Evolutionary conservation across 1,140 invertebrate genomes (phyloP).

Genomic region (Saxidomus purpurata): DNA sequence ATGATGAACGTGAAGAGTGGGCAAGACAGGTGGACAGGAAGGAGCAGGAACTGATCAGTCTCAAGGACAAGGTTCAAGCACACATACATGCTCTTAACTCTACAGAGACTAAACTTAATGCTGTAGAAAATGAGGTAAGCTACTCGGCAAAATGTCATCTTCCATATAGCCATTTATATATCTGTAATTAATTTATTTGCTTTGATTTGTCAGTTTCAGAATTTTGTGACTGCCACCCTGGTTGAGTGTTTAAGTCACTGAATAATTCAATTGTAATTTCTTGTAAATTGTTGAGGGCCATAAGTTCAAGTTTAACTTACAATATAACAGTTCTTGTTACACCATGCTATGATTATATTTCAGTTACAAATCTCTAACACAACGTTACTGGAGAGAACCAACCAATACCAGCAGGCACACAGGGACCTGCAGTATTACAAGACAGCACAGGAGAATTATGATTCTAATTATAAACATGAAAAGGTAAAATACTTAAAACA

Average conservation of each 20-base stretch:
- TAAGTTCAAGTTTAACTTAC: no score
- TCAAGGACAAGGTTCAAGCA: slow-evolving; percentile 75
- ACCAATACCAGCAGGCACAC: slow-evolving; percentile 75
- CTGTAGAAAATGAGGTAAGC: slow-evolving; percentile 83
- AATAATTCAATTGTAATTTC: no score
- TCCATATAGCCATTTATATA: no score
- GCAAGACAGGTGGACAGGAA: slow-evolving; percentile 76
- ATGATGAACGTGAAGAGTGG: slow-evolving; percentile 78
- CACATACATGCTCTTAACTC: slow-evolving; percentile 55
- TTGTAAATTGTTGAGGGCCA: no score
- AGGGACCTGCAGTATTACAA: slow-evolving; percentile 81
- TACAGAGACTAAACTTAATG: slow-evolving; percentile 76
- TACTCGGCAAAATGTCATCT: no score
- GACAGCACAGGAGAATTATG: slow-evolving; percentile 74
- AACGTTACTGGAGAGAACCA: slow-evolving; percentile 80
- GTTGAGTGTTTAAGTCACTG: no score
- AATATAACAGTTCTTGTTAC: no score
- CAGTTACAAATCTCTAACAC: slow-evolving; percentile 82
- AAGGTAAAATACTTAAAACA: slow-evolving; percentile 76
- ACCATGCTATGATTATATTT: no score
- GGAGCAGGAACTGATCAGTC: slow-evolving; percentile 73
- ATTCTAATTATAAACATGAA: slow-evolving; percentile 78
- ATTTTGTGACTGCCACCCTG: no score
- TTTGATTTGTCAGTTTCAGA: no score
- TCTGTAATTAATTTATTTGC: no score